These are phyloP conservation scores for Myripristis murdjan DNA, from an alignment of 2,797 vertebrate species.

Conservation along the genomic window DNA sequence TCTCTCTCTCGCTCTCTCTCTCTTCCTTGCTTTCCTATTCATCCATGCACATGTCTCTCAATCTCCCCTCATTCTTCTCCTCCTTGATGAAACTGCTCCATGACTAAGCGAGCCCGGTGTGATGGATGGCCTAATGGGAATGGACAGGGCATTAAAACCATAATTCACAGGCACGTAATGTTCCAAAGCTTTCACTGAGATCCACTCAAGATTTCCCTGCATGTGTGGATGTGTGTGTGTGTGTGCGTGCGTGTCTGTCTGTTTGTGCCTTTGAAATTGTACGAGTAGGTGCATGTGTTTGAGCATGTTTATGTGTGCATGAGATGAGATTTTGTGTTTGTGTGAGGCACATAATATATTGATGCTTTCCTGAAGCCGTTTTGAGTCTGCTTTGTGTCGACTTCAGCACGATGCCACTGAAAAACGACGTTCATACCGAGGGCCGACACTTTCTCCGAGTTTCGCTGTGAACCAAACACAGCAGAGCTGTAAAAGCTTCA, in stretches of 20 bases:
- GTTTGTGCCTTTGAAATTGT: constrained; percentile 29
- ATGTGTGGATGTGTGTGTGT: constrained; percentile 31
- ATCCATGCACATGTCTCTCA: constrained; percentile 12
- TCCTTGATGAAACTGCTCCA: constrained; percentile 51
- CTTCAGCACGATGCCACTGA: constrained; percentile 4
- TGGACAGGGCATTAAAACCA: constrained; percentile 56
- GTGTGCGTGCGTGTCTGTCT: constrained; percentile 24
- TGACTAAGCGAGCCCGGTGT: constrained; percentile 46
- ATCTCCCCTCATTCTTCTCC: neutral
- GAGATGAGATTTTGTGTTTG: neutral
- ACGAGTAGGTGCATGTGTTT: constrained; percentile 3
- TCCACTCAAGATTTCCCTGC: constrained; percentile 24
- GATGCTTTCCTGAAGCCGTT: neutral
- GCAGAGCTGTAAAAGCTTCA: neutral
- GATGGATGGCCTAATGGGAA: constrained; percentile 63
- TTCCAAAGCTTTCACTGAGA: constrained; percentile 42
- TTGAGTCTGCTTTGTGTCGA: constrained; percentile 20
- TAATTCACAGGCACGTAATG: constrained; percentile 61
- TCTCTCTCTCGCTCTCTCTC: constrained; percentile 8
- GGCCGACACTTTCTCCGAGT: constrained; percentile 14
- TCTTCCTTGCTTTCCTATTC: neutral
- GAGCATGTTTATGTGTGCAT: constrained; percentile 10
- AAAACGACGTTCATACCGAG: neutral
- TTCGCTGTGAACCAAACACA: constrained; percentile 12
- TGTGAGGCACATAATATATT: neutral